Evolutionary conservation across 1,140 invertebrate genomes (phyloP).

Genomic region (Zaprionus lachaisei): DNA sequence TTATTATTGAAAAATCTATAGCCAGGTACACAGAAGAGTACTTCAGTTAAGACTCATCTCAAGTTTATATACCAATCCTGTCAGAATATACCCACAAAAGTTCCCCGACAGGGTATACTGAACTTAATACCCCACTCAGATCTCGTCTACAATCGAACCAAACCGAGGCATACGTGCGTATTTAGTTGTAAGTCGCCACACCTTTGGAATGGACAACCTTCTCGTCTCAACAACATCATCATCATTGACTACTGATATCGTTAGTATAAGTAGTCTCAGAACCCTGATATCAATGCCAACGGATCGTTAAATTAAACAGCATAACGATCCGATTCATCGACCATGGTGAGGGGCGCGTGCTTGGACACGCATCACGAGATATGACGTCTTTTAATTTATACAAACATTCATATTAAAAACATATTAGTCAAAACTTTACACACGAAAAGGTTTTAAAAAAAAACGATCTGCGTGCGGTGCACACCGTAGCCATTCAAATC

Average conservation of each 20-base stretch:
- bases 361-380: constrained; percentile 48
- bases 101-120: neutral
- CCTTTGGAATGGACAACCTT: constrained; percentile 17
- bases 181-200: constrained; percentile 27
- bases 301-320: constrained; percentile 21
- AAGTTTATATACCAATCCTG: neutral
- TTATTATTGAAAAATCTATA: neutral
- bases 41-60: neutral
- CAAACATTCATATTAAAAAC: constrained; percentile 68
- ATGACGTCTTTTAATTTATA: constrained; percentile 47
- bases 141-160: neutral
- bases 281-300: constrained; percentile 36
- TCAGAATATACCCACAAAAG: neutral
- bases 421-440: constrained; percentile 59
- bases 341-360: constrained; percentile 45
- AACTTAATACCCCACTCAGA: neutral
- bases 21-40: neutral
- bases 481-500: constrained; percentile 22
- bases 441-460: constrained; percentile 8
- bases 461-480: neutral
- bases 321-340: constrained; percentile 20
- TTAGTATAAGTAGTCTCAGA: constrained; percentile 46
- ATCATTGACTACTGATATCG: constrained; percentile 35
- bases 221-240: constrained; percentile 31
- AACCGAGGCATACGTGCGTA: neutral